Conservation (phyloP, 2,888 invertebrate species). For the Eledona agricola region DNA sequence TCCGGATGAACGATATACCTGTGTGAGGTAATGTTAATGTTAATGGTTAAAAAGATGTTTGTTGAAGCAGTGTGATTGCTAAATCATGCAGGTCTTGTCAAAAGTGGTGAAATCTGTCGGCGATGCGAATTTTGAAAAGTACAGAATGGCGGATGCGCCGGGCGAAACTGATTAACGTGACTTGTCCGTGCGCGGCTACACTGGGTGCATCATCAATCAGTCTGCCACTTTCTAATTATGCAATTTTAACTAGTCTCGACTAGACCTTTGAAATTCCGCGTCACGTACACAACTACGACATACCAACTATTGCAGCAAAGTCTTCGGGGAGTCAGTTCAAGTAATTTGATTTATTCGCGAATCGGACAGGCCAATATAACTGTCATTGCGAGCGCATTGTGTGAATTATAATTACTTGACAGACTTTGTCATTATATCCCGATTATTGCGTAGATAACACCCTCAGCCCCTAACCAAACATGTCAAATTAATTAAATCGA, state of each 20-base stretch:
- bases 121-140: no score
- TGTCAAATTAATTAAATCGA: constrained; percentile 39
- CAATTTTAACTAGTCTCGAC: constrained; percentile 23
- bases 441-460: constrained; percentile 40
- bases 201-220: no score
- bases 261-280: constrained; percentile 37
- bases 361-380: constrained; percentile 44
- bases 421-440: constrained; percentile 36
- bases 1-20: no score
- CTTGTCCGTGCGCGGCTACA: no score
- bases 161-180: constrained; percentile 5
- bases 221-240: constrained; percentile 14
- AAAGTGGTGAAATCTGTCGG: no score
- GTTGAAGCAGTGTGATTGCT: no score
- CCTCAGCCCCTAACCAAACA: constrained; percentile 39
- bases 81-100: no score
- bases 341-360: constrained; percentile 46
- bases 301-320: constrained; percentile 42
- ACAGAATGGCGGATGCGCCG: constrained; percentile 13
- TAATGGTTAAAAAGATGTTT: no score
- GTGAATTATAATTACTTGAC: constrained; percentile 46
- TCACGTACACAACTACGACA: constrained; percentile 39
- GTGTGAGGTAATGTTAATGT: no score
- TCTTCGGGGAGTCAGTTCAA: constrained; percentile 40
- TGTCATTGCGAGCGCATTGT: constrained; percentile 38